phyloP scores from a whole-genome alignment of 2,797 vertebrate genomes.

The Toxotes lorentzi region DNA sequence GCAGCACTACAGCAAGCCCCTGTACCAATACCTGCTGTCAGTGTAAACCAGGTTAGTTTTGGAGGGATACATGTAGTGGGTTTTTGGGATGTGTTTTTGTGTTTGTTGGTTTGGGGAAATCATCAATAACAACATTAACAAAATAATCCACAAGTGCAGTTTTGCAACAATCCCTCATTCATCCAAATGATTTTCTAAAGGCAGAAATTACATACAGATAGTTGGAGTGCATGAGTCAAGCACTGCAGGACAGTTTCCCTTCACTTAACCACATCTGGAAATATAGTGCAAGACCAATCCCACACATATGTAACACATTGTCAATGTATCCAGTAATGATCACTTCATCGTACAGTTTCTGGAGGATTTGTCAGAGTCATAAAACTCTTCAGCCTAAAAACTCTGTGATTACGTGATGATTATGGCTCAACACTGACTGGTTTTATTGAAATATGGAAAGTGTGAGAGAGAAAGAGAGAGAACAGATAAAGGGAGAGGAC shows the following conservation, averaged over 20 bases:
- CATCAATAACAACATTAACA: background rate
- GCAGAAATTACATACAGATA: background rate
- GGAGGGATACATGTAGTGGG: too few species aligned
- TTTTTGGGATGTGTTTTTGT: background rate
- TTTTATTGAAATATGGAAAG: conserved; percentile 42
- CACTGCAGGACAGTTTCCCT: background rate
- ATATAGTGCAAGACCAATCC: conserved; percentile 7
- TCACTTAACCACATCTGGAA: conserved; percentile 27
- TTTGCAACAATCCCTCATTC: background rate
- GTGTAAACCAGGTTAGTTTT: conserved; percentile 68
- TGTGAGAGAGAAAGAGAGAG: background rate
- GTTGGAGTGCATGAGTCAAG: background rate
- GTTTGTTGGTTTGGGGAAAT: background rate
- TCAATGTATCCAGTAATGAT: conserved; percentile 19
- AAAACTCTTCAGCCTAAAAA: conserved; percentile 36
- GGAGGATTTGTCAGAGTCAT: conserved; percentile 39
- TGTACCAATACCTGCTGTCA: conserved; percentile 60
- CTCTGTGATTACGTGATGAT: conserved; percentile 41
- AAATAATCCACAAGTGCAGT: background rate
- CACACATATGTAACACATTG: conserved; percentile 5
- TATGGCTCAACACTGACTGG: conserved; percentile 48
- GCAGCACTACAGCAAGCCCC: conserved; percentile 62
- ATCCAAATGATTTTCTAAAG: background rate
- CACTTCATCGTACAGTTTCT: conserved; percentile 15
- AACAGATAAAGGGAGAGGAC: background rate